These are phyloP conservation scores for Drosophila bifasciata DNA, from an alignment of 1,140 invertebrate genomes.

Conservation along the genomic window DNA sequence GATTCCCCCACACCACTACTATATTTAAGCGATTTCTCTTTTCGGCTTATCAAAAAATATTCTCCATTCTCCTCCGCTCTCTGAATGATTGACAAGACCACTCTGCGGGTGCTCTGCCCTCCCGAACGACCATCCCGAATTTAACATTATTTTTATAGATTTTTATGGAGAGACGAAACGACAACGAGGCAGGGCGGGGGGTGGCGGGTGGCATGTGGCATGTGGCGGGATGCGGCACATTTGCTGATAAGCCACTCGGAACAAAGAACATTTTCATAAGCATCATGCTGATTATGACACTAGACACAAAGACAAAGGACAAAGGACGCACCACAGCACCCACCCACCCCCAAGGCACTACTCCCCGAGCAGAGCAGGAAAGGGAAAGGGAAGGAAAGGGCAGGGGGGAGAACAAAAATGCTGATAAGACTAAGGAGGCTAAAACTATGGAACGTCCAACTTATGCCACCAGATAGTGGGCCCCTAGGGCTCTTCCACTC, in stretches of 20 bases:
- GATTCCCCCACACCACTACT: too few species aligned
- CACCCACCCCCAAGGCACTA: not conserved
- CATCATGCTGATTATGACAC: conserved; percentile 83
- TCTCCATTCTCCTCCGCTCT: conserved; percentile 9
- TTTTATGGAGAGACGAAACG: conserved; percentile 43
- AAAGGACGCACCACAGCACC: not conserved
- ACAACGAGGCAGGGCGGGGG: too few species aligned
- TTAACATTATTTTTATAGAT: conserved; percentile 77
- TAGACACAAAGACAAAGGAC: conserved; percentile 40
- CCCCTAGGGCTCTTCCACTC: conserved; percentile 7
- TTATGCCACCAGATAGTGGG: conserved; percentile 33
- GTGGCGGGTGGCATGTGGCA: too few species aligned
- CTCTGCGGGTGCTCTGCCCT: not conserved
- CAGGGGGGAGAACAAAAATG: conserved; percentile 64
- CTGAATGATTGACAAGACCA: conserved; percentile 62
- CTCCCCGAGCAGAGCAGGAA: too few species aligned
- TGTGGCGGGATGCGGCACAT: not conserved
- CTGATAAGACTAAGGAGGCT: conserved; percentile 69
- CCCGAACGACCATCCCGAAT: conserved; percentile 44
- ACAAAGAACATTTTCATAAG: conserved; percentile 83
- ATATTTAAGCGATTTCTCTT: conserved; percentile 37
- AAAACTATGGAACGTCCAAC: conserved; percentile 71
- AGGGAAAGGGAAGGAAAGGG: too few species aligned
- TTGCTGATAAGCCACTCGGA: conserved; percentile 59
- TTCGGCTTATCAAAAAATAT: conserved; percentile 33